These are phyloP conservation scores for Oryzias celebensis DNA, from an alignment of 2,113 vertebrate species.

Conservation along the genomic window DNA sequence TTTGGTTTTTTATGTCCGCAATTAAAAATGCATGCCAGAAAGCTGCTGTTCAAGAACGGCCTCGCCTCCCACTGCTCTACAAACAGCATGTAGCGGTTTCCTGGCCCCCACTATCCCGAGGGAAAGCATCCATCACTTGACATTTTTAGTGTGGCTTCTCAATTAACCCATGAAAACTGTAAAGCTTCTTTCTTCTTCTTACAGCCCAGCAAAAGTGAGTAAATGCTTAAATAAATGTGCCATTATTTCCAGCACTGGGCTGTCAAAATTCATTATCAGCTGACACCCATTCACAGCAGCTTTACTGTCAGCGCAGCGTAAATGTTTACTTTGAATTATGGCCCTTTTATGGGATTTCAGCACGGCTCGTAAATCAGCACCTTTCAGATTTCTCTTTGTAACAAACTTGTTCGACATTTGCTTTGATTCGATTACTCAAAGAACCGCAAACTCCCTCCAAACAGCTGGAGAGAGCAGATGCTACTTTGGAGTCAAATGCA, in stretches of 20 bases:
- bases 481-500: no score
- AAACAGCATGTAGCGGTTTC: slow-evolving; percentile 42
- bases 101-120: slow-evolving; percentile 44
- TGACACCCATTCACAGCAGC: slow-evolving; percentile 50
- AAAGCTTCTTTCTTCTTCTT: slow-evolving; percentile 49
- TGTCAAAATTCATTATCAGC: slow-evolving; percentile 73
- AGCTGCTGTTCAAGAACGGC: slow-evolving; percentile 1
- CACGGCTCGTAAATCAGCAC: slow-evolving; percentile 48
- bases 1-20: neutral
- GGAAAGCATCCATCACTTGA: slow-evolving; percentile 72
- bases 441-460: slow-evolving; percentile 24
- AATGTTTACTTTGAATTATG: slow-evolving; percentile 74
- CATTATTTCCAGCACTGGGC: slow-evolving; percentile 73
- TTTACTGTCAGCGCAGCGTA: slow-evolving; percentile 52
- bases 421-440: slow-evolving; percentile 36
- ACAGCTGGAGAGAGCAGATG: slow-evolving; percentile 12
- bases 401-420: slow-evolving; percentile 20
- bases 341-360: slow-evolving; percentile 59
- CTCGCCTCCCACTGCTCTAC: neutral
- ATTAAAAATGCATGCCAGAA: neutral
- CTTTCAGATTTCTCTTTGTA: slow-evolving; percentile 31
- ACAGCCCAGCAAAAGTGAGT: slow-evolving; percentile 56
- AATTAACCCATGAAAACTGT: slow-evolving; percentile 76
- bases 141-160: slow-evolving; percentile 70
- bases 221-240: slow-evolving; percentile 71